Percentiles rank a stretch among this genome's conserved stretches.
Conservation (phyloP, 2,113 vertebrate genomes). For the Dipodomys stephensi region DNA sequence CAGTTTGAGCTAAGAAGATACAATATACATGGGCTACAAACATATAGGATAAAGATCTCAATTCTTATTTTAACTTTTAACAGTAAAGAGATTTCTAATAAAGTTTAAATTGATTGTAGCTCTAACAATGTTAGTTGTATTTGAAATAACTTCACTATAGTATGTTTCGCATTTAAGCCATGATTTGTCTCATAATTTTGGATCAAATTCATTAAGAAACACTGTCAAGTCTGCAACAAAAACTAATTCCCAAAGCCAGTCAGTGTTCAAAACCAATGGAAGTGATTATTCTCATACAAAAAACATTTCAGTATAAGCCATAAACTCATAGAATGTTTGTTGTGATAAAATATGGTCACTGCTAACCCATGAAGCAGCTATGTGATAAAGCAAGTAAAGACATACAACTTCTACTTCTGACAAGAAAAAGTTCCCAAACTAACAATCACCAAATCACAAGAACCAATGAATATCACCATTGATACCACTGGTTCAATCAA, state of each 20-base stretch:
- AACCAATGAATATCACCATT: not conserved
- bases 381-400: not conserved
- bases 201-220: constrained; percentile 22
- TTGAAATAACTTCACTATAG: not conserved
- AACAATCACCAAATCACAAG: not conserved
- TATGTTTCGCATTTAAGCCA: not conserved
- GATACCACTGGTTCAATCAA: not conserved
- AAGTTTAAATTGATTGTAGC: not conserved
- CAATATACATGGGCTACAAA: not conserved
- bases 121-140: not conserved
- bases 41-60: not conserved
- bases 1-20: constrained; percentile 5
- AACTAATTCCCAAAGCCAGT: constrained; percentile 5
- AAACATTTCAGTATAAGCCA: not conserved
- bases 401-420: constrained; percentile 12
- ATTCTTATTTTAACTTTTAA: constrained; percentile 29
- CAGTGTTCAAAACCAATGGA: not conserved
- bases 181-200: constrained; percentile 25
- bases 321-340: not conserved
- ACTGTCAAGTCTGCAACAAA: constrained; percentile 16
- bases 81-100: not conserved
- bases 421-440: not conserved
- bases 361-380: not conserved
- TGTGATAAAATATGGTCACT: not conserved
- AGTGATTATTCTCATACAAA: not conserved